Percentiles rank a stretch among this genome's conserved stretches.
Conservation (phyloP, 2,888 invertebrate species). For the Synergus itoensis region DNA sequence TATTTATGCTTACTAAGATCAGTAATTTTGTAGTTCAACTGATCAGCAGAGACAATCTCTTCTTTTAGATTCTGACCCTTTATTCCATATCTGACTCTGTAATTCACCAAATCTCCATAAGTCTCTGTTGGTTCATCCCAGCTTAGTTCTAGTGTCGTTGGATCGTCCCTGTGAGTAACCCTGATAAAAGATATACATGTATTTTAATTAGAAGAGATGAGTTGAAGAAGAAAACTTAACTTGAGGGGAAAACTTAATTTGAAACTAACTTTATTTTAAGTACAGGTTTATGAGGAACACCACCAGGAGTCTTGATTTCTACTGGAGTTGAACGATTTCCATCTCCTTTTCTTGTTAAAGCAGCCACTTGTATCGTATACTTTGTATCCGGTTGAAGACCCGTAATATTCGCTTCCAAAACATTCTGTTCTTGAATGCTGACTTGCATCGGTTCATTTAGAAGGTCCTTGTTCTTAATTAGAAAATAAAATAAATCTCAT, state of each 20-base stretch:
- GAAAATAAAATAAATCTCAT: background rate
- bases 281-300: conserved; percentile 92
- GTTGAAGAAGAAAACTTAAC: too few relatives aligned
- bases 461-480: conserved; percentile 83
- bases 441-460: conserved; percentile 93
- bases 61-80: conserved; percentile 89
- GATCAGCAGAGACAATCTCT: conserved; percentile 84
- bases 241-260: background rate
- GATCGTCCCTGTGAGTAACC: conserved; percentile 91
- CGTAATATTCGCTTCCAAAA: conserved; percentile 89
- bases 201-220: background rate
- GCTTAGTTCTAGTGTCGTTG: conserved; percentile 92
- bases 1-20: conserved; percentile 80
- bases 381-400: conserved; percentile 96
- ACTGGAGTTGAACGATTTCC: conserved; percentile 94
- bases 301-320: conserved; percentile 94
- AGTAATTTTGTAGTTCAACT: conserved; percentile 85
- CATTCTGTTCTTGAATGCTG: conserved; percentile 89
- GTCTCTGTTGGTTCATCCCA: conserved; percentile 95
- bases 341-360: conserved; percentile 97
- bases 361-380: conserved; percentile 96
- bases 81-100: conserved; percentile 91
- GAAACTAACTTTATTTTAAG: conserved; percentile 87
- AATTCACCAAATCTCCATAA: conserved; percentile 93
- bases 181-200: conserved; percentile 78